Evolutionary conservation across 2,888 invertebrate species (phyloP), one percentile per base, ranked within the genome.

Genomic region (Nomada lathburiana): DNA sequence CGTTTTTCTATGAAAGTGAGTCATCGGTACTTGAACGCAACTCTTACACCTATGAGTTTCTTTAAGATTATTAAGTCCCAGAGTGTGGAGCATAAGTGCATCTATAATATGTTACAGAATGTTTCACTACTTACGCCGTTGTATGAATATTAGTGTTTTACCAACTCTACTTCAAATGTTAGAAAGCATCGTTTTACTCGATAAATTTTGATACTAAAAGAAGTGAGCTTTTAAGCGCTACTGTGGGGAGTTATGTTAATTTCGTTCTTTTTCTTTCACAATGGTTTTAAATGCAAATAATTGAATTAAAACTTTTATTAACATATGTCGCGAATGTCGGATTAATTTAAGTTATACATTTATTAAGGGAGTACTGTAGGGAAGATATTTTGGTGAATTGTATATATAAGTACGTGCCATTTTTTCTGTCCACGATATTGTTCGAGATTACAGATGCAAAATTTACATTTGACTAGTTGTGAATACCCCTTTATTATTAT

Each of bases 21-120:
- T 62, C 42, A 62, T 62, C 60, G 60, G 42, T 20, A 42, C 42
- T 62, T 62, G 42, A 62, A 36, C 42, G 20, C 9, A 2, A n/a
- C 42, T 62, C 60, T 60, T 42, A 36, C n/a, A 11, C 1, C 60
- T 62, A 42, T 9, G 42, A 42, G 60, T n/a, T 42, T 62, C 60
- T 42, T 62, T 11, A 42, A 62, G 42, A 42, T 36, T 36, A 10
- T 62, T n/a, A 10, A 62, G 42, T n/a, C n/a, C 2, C 10, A 42
- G 42, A 62, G 60, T 62, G 36, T 11, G 10, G 11, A 42, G n/a
- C 60, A n/a, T 42, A 42, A 62, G 42, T 62, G 60, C 42, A 20
- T 16, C 20, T 42, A 29, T 42, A 42, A 42, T 42, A 7, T n/a
- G 10, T 36, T 9, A 10, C 0, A 11, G 11, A 13, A n/a, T n/a